These are phyloP conservation scores for Mixornis gularis DNA, from an alignment of 2,113 vertebrate species.

Conservation along the genomic window DNA sequence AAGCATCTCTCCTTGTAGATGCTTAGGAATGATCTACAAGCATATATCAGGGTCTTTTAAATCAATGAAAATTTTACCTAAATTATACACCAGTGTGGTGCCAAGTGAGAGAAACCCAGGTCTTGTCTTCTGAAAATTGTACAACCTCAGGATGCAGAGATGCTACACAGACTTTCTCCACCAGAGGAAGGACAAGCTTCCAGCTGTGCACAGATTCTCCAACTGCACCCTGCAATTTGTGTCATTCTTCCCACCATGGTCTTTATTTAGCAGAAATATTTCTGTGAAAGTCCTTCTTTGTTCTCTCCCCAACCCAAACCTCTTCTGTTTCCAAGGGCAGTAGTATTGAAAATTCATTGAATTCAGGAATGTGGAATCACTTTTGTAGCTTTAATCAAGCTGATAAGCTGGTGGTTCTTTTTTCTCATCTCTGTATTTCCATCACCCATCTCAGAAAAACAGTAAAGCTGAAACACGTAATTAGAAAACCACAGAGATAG, in stretches of 20 bases:
- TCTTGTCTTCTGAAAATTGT: neutral
- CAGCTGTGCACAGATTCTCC: neutral
- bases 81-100: neutral
- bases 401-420: neutral
- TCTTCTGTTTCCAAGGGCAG: neutral
- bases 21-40: neutral
- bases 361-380: neutral
- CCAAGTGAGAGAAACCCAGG: neutral
- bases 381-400: neutral
- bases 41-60: neutral
- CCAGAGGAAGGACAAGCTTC: neutral
- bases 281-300: neutral
- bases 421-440: neutral
- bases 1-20: neutral
- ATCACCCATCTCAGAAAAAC: slow-evolving; percentile 22
- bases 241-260: neutral
- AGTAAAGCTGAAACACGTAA: neutral
- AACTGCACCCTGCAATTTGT: neutral
- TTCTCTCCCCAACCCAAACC: neutral
- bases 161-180: neutral
- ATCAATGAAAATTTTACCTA: neutral
- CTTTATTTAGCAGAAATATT: neutral
- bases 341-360: neutral
- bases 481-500: slow-evolving; percentile 48
- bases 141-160: neutral